A percentile compares a stretch with the other conserved stretches of the same genome.
Conservation (phyloP, 2,113 vertebrate genomes). For the Formicarius rufipectus region DNA sequence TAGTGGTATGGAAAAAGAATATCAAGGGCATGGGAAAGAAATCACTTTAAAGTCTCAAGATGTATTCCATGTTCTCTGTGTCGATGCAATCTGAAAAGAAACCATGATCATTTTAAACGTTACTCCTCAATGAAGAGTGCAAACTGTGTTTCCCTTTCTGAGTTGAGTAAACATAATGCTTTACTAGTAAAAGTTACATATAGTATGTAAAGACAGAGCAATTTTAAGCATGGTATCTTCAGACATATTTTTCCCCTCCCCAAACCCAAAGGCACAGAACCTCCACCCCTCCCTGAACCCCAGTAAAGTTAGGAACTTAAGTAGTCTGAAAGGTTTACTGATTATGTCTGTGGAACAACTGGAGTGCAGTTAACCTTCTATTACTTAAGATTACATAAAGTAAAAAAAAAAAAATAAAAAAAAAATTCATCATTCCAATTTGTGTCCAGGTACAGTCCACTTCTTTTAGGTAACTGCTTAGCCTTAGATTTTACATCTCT, state of each 20-base stretch:
- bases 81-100: background rate
- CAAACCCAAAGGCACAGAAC: background rate
- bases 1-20: background rate
- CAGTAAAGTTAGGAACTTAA: background rate
- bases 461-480: background rate
- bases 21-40: background rate
- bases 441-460: background rate
- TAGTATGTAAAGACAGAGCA: background rate
- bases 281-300: background rate
- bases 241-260: background rate
- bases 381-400: background rate
- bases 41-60: background rate
- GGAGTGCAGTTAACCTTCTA: background rate
- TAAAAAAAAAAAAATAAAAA: background rate
- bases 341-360: background rate
- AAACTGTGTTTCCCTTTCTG: background rate
- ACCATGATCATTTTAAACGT: background rate
- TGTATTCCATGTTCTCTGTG: background rate
- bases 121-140: background rate
- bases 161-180: background rate
- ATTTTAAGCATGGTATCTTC: background rate
- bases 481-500: background rate
- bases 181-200: background rate
- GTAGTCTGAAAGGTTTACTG: background rate
- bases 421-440: background rate